A percentile compares a stretch with the other conserved stretches of the same genome.
Evolutionary conservation across 2,888 invertebrate genomes (phyloP).

Genomic region (Crematogaster levior): DNA sequence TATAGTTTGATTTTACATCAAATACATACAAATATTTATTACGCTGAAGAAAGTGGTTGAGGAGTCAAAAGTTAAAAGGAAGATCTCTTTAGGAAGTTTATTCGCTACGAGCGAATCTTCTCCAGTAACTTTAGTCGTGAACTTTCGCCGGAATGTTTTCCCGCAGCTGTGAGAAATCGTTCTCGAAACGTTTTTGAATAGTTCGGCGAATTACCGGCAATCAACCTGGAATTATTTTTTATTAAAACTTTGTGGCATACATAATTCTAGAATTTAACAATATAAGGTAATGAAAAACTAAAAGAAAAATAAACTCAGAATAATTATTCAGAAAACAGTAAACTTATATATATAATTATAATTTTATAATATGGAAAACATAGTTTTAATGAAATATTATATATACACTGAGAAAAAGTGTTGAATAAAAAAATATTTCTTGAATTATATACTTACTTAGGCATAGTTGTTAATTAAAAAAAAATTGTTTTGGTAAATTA

Average conservation of each 20-base stretch:
- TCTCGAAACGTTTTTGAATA: constrained; percentile 59
- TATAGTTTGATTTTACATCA: constrained; percentile 13
- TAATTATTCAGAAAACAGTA: neutral
- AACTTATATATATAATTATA: neutral
- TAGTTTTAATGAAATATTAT: neutral
- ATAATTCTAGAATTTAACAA: neutral
- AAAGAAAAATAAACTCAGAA: neutral
- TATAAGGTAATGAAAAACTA: neutral
- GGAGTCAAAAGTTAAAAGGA: constrained; percentile 59
- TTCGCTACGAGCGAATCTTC: constrained; percentile 65
- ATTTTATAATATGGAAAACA: neutral
- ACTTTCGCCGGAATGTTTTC: constrained; percentile 59
- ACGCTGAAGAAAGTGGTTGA: constrained; percentile 3
- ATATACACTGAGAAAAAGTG: no score
- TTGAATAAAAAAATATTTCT: no score
- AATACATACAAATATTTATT: constrained; percentile 38
- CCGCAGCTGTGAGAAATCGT: constrained; percentile 50
- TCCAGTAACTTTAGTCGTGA: constrained; percentile 58
- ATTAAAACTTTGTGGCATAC: neutral
- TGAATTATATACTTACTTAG: no score
- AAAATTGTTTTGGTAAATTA: no score
- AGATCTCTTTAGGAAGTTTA: constrained; percentile 72
- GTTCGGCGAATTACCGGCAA: constrained; percentile 61
- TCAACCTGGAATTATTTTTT: constrained; percentile 42
- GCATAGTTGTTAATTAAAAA: no score